Percentiles rank a stretch among this genome's conserved stretches.
phyloP scores from a whole-genome alignment of 2,113 vertebrate genomes.

The Camelus dromedarius region DNA sequence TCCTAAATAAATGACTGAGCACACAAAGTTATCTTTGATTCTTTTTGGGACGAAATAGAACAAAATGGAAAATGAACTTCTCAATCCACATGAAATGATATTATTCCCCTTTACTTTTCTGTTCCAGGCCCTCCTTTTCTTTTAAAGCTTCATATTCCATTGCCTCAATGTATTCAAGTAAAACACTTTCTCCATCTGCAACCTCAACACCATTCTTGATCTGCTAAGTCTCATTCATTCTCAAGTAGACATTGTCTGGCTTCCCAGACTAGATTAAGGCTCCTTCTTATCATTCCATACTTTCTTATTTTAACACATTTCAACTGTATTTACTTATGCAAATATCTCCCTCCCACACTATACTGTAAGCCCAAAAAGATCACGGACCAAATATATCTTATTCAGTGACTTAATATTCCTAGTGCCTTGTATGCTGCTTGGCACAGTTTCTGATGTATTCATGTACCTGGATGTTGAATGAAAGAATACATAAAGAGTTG shows the following conservation, averaged over 20 bases:
- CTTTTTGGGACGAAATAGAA: neutral
- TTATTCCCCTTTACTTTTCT: neutral
- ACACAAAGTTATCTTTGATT: neutral
- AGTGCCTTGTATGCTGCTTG: neutral
- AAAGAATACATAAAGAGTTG: neutral
- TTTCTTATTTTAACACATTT: neutral
- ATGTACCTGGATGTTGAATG: neutral
- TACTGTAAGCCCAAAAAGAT: neutral
- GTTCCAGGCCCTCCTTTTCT: neutral
- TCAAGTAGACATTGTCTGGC: neutral
- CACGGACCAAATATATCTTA: neutral
- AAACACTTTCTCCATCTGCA: neutral
- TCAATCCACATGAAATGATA: neutral
- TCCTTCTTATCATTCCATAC: neutral
- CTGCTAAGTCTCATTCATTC: neutral
- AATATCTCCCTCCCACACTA: neutral
- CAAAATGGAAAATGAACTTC: neutral
- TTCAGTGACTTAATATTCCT: neutral
- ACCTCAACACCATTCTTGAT: neutral
- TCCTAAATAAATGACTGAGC: neutral
- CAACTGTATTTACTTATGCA: neutral
- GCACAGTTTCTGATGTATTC: constrained; percentile 1
- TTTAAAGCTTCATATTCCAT: neutral
- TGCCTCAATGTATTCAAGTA: neutral
- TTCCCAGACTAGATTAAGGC: neutral